Base-by-base conservation (phyloP, 2,888 invertebrate genomes). In the Orthonychiurus folsomi region DNA sequence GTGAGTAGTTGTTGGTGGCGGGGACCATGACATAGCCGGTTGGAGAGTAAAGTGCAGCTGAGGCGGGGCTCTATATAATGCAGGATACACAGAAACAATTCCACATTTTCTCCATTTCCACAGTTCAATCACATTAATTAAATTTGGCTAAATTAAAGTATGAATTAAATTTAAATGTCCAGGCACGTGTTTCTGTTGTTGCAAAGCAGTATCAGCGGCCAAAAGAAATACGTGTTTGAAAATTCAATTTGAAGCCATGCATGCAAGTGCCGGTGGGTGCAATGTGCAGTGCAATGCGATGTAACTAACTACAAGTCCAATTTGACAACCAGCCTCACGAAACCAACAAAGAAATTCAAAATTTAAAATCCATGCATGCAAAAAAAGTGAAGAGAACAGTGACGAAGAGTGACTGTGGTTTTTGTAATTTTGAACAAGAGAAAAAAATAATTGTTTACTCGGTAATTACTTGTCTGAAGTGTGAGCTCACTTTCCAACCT, bases 401-500 rank as follows among this genome's bases (percentile, higher is more conserved):
- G 5, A 28, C 18, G 20, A 20, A 26, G 25, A 55, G 12, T 26
- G 56, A 52, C 23, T 20, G 23, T 20, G 52, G 5, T 37, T 37
- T 5, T 5, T 37, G 37, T 37, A 9, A 37, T 37, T n/a, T 37
- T 37, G 37, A 9, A 9, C 37, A 37, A 37, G 37, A 37, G 37
- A 37, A 37, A 37, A 37, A 37, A 37, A 37, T 37, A 37, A 26
- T 24, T 59, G 59, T 63, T 65, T 65, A 65, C 65, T 73, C 71
- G 67, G 88, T 86, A 82, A 91, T 88, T 83, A 90, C 90, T 85
- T 92, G 89, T 87, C 87, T 89, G 91, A 93, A 93, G 89, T 91
- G 87, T 82, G 89, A 85, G 86, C 91, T 92, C 87, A 89, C 87
- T 85, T 89, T 89, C 93, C 93, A 92, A 85, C 88, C 89, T 85